Evolutionary conservation across 1,140 invertebrate genomes (phyloP).

Genomic region (Heliconius nattereri): DNA sequence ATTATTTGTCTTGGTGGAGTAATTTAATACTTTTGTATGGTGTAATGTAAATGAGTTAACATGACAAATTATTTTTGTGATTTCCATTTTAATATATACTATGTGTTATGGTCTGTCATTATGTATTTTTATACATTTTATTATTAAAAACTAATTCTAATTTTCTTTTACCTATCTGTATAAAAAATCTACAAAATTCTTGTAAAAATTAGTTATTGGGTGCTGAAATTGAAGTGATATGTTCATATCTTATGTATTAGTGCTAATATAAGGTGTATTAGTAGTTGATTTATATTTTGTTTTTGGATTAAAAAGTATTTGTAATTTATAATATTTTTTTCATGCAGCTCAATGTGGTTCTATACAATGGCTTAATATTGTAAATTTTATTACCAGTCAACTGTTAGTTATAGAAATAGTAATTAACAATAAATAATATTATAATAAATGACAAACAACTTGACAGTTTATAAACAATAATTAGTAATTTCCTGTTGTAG

Average conservation of each 20-base stretch:
- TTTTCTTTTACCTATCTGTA: neutral
- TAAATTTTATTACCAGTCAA: neutral
- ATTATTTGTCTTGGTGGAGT: neutral
- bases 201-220: neutral
- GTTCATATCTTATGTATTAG: neutral
- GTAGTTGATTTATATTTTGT: neutral
- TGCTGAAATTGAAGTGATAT: neutral
- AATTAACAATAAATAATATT: neutral
- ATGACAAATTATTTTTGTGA: neutral
- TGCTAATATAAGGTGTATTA: neutral
- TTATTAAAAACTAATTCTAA: neutral
- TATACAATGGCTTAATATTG: neutral
- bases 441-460: neutral
- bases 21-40: neutral
- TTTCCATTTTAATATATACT: neutral
- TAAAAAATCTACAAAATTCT: neutral
- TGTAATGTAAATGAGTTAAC: neutral
- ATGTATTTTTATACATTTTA: neutral
- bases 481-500: constrained; percentile 15
- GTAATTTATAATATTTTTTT: neutral
- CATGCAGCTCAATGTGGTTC: neutral
- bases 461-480: neutral
- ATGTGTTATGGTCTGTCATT: neutral
- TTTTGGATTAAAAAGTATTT: neutral
- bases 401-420: neutral